Base-by-base conservation (phyloP, 2,113 vertebrate genomes). In the Cygnus atratus region DNA sequence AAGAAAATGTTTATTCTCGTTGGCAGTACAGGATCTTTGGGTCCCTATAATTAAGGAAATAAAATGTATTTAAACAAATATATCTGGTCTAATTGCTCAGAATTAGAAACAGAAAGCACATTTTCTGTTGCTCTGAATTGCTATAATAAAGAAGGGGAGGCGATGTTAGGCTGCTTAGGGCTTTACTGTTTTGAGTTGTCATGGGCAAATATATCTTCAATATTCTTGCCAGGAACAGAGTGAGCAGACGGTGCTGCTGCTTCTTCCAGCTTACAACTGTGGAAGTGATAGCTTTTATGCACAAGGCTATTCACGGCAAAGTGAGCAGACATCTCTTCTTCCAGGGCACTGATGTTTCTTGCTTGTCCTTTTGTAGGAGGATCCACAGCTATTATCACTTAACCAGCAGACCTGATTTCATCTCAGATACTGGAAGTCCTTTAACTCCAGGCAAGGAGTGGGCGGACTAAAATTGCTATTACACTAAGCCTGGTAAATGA, bases 231-330 rank as follows among this genome's bases (percentile, higher is more conserved):
- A 91, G 90, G 48, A 93, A 61, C 6, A 66, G 72, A 77, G 26
- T 41, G 81, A 92, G 89, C 91, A 96, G 95, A 85, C 22, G 4
- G 80, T 52, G 78, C 71, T 91, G 87, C 71, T 88, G 58, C 84
- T 85, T 68, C 71, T 89, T 83, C 37, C 71, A 87, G 48, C 66
- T 67, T 88, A 70, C 44, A 3, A 2, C 0, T 0, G 55, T 84
- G 70, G 65, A 88, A 74, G 76, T 5, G 16, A 11, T 57, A 28
- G 58, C 10, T 48, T 84, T 78, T 83, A 9, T 70, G 62, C 43
- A 95, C 52, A 70, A 91, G 76, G 63, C 33, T 89, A 4, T 89
- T 71, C 74, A 44, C 61, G 78, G 66, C 35, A 73, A 70, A 86
- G 67, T 62, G 63, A 80, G 48, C 75, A 90, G 74, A 28, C 1